Evolutionary conservation across 2,888 invertebrate genomes (phyloP).

Genomic region (Amblyteles armatorius): DNA sequence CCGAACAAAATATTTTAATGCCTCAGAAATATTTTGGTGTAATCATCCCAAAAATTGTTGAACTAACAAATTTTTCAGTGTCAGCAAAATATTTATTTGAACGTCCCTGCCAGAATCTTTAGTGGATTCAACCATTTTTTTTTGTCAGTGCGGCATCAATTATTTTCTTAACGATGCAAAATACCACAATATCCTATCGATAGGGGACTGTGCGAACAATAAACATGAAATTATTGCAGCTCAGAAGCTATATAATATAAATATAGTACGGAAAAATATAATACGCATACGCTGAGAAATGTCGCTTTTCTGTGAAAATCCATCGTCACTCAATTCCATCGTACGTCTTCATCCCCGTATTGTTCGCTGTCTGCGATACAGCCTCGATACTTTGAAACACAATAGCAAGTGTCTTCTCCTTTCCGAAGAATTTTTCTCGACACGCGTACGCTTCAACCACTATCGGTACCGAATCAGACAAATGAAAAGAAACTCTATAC

Average conservation of each 20-base stretch:
- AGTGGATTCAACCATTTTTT: too few species aligned
- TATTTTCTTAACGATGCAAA: not conserved
- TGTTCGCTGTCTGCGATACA: conserved; percentile 22
- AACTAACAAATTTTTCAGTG: too few species aligned
- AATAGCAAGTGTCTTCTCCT: not conserved
- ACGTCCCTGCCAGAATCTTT: too few species aligned
- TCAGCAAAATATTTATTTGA: too few species aligned
- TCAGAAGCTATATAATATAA: not conserved
- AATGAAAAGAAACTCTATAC: not conserved
- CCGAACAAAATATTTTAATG: too few species aligned
- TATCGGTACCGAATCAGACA: not conserved
- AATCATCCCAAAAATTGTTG: too few species aligned
- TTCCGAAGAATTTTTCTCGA: conserved; percentile 27
- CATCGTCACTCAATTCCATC: conserved; percentile 32
- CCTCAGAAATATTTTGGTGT: too few species aligned
- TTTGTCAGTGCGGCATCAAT: not conserved
- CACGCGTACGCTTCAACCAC: not conserved
- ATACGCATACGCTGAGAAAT: not conserved
- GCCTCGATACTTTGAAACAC: conserved; percentile 15
- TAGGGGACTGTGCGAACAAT: not conserved
- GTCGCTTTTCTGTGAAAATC: conserved; percentile 28
- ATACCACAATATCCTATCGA: not conserved
- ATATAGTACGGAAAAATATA: conserved; percentile 16
- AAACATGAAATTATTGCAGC: conserved; percentile 22
- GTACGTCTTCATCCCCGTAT: conserved; percentile 13